Evolutionary conservation across 2,113 vertebrate species (phyloP), one percentile per base, ranked within the genome.

Genomic region (Naja naja): DNA sequence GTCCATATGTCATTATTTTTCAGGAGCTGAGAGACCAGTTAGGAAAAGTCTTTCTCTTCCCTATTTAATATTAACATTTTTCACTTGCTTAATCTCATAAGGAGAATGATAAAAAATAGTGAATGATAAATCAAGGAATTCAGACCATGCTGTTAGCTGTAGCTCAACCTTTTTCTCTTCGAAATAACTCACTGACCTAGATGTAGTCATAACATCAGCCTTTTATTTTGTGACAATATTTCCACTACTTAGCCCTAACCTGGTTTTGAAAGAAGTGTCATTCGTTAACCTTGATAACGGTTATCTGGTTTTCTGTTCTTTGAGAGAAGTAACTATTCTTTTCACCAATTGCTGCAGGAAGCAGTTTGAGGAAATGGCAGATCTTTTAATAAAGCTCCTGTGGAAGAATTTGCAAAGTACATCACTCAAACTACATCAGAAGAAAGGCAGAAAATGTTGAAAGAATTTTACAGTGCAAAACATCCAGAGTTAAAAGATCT

Each of bases 311-410:
- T 93, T 6, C 23, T 85, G 5, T 14, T 87, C 9, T 30, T 94
- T 93, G 93, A 89, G 47, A 0, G 88, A 92, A 93, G 55, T 87
- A 93, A 92, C 43, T 91, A 95, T 97, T 97, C 54, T 96, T 81
- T 93, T 96, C 93, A 81, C 91, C 96, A 45, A 56, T 97, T 87
- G 95, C 93, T 97, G 52, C 95, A 99, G 99, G 97, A 98, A 97
- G 92, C 99, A 99, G 55, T 98, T 99, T 96, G 97, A 98, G 92
- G 98, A 99, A 95, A 99, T 99, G 98, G 97, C 98, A 20, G 96
- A 95, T 64, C 96, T 97, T 91, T 98, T 52, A 96, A 97, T 43
- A 97, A 97, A 30, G 34, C 94, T 91, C 98, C 98, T 69, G 93
- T 97, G 52, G 95, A 97, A 93, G 97, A 98, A 56, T 98, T 99